Evolutionary conservation across 2,888 invertebrate genomes (phyloP).

Genomic region (Argyresthia albistria): DNA sequence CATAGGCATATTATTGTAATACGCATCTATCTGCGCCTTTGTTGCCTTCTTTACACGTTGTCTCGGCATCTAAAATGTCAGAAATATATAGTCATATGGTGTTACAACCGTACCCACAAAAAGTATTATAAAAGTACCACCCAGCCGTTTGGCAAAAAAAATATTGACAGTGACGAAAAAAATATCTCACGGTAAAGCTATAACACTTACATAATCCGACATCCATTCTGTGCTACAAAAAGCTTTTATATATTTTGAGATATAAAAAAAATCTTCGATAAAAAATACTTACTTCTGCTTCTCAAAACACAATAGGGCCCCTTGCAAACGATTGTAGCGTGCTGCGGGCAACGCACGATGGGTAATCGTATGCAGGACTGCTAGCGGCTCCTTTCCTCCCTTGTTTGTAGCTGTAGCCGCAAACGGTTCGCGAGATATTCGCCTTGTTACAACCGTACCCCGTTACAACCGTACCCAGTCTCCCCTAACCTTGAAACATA

Average conservation of each 20-base stretch:
- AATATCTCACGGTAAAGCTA: too few relatives aligned
- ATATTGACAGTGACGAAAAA: too few relatives aligned
- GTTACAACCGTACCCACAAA: not conserved
- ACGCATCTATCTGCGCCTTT: constrained; percentile 5
- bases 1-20: constrained; percentile 6
- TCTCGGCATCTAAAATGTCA: constrained; percentile 9
- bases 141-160: not conserved
- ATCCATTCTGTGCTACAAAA: too few relatives aligned
- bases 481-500: not conserved
- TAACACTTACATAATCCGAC: too few relatives aligned
- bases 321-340: too few relatives aligned
- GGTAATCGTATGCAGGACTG: constrained; percentile 18
- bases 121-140: constrained; percentile 7
- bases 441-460: constrained; percentile 6
- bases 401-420: constrained; percentile 14
- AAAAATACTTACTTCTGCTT: too few relatives aligned
- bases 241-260: too few relatives aligned
- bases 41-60: constrained; percentile 6
- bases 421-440: not conserved
- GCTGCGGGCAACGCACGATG: constrained; percentile 5
- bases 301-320: not conserved
- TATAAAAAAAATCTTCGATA: too few relatives aligned
- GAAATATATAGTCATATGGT: constrained; percentile 1
- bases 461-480: constrained; percentile 12
- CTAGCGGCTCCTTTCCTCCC: constrained; percentile 15